A percentile compares a stretch with the other conserved stretches of the same genome.
Conservation (phyloP, 2,113 vertebrate species). For the Seriola rivoliana region DNA sequence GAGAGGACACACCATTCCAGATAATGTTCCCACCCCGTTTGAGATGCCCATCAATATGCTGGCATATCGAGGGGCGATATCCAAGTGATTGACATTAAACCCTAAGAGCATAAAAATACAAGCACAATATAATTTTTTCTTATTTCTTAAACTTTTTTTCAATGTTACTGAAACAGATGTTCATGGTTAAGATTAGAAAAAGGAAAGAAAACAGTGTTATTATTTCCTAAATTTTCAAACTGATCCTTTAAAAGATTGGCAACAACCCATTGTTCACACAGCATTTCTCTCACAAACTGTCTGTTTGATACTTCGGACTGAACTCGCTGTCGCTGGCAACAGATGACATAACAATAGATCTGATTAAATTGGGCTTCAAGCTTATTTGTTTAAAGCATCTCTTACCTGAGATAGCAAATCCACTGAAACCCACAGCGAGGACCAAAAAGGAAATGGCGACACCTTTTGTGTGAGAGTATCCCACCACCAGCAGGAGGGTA, state of each 20-base stretch:
- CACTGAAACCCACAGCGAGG: constrained; percentile 93
- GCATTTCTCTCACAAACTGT: neutral
- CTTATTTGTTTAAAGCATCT: constrained; percentile 1
- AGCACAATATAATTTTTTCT: neutral
- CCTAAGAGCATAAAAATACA: constrained; percentile 75
- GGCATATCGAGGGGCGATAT: constrained; percentile 94
- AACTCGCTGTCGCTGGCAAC: neutral
- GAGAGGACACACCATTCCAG: constrained; percentile 94
- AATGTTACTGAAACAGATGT: neutral
- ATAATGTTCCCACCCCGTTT: constrained; percentile 93
- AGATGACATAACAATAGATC: neutral
- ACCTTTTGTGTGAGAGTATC: constrained; percentile 91
- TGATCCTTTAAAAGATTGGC: neutral
- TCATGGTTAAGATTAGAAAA: neutral
- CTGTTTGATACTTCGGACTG: neutral
- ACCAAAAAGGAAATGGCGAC: constrained; percentile 92
- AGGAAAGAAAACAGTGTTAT: neutral
- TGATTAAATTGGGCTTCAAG: neutral
- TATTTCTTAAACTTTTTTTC: neutral
- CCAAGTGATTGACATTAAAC: constrained; percentile 95
- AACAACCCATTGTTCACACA: neutral
- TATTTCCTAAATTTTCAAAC: neutral
- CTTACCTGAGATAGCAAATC: constrained; percentile 93
- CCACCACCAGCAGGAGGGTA: constrained; percentile 92
- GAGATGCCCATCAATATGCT: constrained; percentile 97